These are phyloP conservation scores for Drosophila parthenogenetica DNA, from an alignment of 2,888 invertebrate species.

Conservation along the genomic window DNA sequence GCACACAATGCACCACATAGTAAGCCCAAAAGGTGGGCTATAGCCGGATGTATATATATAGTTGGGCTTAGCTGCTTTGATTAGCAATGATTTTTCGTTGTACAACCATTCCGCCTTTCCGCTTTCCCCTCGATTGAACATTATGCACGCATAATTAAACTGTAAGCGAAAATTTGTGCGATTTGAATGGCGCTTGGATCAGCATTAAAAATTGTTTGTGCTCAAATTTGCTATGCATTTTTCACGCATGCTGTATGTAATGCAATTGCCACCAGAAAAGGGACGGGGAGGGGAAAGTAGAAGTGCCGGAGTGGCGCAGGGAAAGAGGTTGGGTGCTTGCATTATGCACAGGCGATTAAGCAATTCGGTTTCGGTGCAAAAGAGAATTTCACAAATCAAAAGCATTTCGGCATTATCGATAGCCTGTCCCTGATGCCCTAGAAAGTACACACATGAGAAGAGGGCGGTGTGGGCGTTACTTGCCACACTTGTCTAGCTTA, in stretches of 20 bases:
- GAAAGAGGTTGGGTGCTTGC: slow-evolving; percentile 19
- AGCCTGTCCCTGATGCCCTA: not conserved
- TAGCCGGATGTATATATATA: not conserved
- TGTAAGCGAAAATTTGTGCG: slow-evolving; percentile 57
- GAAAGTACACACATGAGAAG: not conserved
- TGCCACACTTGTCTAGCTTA: slow-evolving; percentile 9
- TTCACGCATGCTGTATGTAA: slow-evolving; percentile 53
- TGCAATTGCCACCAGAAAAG: slow-evolving; percentile 48
- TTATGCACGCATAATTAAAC: slow-evolving; percentile 70
- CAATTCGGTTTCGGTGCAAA: slow-evolving; percentile 50
- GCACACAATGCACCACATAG: slow-evolving; percentile 31
- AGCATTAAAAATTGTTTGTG: slow-evolving; percentile 65
- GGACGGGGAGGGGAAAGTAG: too few species aligned
- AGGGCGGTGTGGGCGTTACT: too few species aligned
- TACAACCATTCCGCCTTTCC: slow-evolving; percentile 2
- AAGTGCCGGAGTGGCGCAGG: not conserved
- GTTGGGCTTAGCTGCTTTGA: slow-evolving; percentile 44
- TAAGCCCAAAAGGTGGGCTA: not conserved
- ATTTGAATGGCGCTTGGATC: slow-evolving; percentile 62
- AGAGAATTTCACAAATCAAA: slow-evolving; percentile 61
- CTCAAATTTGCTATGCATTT: slow-evolving; percentile 62
- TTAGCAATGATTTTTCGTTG: slow-evolving; percentile 33
- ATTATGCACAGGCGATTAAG: slow-evolving; percentile 73
- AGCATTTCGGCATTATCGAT: slow-evolving; percentile 61
- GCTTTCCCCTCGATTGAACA: slow-evolving; percentile 41